Base-by-base conservation (phyloP, 2,113 vertebrate genomes). In the Nothobranchius kuhntae region DNA sequence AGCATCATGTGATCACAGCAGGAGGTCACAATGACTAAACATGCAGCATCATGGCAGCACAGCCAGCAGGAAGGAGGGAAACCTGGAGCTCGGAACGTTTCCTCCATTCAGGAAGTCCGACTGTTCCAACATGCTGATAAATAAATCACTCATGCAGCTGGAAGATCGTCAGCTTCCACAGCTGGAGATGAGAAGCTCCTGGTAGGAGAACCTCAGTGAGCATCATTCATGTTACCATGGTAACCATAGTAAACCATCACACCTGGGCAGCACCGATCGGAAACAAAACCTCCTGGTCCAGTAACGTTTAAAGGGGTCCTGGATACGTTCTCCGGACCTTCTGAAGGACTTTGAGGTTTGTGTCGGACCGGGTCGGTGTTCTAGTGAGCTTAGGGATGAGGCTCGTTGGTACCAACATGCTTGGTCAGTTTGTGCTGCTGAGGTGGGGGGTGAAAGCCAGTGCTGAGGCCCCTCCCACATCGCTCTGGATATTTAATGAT, bases 31-130 rank as follows among this genome's bases (percentile, higher is more conserved):
- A 0, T 0, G 13, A 6, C 5, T 13, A 11, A 17, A 51, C 67
- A 54, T 77, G 80, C 86, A 88, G 84, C 86, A 14, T 53, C 14
- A 11, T 2, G 17, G 61, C 57, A 47, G 38, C 7, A 53, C 17
- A 35, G 4, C 30, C 35, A 62, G 35, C 56, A 58, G 70, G 24
- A 26, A 12, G 47, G 7, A 8, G 15, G 2, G 14, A n/a, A 48
- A 50, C 15, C 8, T n/a, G 6, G 13, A 50, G 15, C 6, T 50
- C 9, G 9, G 7, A 10, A 10, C n/a, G 10, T 4, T 17, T 51
- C 48, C 48, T 51, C n/a, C 6, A n/a, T 51, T n/a, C 7, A 51
- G n/a, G 48, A 51, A 9, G 8, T 51, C 15, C 4, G 1, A 45
- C 30, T 30, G 10, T 14, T 51, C 17, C n/a, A 51, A 30, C 52